Evolutionary conservation across 37 sponge, comb jelly and placozoan genomes (phyloP), one percentile per base, ranked within the genome.

Genomic region (Agelas oroides): DNA sequence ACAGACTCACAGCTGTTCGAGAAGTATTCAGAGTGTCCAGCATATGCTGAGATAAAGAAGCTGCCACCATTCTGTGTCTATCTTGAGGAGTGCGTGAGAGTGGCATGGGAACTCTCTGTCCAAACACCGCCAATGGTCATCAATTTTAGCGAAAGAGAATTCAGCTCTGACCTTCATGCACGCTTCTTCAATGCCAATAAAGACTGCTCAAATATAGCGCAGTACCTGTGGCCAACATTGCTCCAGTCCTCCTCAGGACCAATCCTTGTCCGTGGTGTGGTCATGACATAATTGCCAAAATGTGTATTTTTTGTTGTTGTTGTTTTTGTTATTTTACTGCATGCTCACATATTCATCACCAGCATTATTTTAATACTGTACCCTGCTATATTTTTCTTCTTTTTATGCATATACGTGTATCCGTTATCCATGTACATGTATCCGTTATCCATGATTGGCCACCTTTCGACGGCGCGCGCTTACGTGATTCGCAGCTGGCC

Each of bases 141-240:
- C 77, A 85, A 81, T 53, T 84, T 36, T 18, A 73, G 53, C 6
- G 86, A 85, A 24, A 79, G 20, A 17, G 73, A 53, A 34, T 92
- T 80, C 64, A 59, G 69, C 59, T 37, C 63, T 60, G 89, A 88
- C 53, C 55, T 63, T 5, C 93, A 92, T 46, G 63, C 25, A 1
- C 65, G 89, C 5, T 81, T 85, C 73, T 84, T 78, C 71, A 54
- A 21, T 0, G 77, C 93, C 0, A 41, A 88, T 25, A 68, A 36
- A 23, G 30, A 66, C 19, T 70, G 71, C 5, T 21, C 25, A 31
- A 38, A 30, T 3, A 85, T 92, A 39, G 19, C 77, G 0, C 20
- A 65, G 25, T 88, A 88, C 79, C 38, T 63, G 18, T 92, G 93
- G 93, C 93, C 93, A 21, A 80, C 77, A 18, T 80, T 92, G 28